Base-by-base conservation (phyloP, 1,140 invertebrate species). In the Drosophila triauraria region DNA sequence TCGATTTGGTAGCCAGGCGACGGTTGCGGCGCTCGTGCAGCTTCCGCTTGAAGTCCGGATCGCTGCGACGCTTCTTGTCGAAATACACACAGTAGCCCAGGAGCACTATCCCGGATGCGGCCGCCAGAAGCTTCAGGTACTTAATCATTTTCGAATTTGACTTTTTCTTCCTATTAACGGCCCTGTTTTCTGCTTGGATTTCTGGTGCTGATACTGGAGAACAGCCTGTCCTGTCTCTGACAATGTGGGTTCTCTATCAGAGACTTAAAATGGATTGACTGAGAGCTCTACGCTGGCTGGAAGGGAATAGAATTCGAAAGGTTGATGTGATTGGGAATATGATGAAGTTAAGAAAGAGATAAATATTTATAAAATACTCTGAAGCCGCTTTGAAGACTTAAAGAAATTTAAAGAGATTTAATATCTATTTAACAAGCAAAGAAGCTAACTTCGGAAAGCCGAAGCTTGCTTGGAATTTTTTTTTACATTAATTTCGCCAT, bases 51-150 rank as follows among this genome's bases (percentile, higher is more conserved):
- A 98, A 99, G 71, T 97, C 95, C 1, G 98, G 98, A 94, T 98
- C 98, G 91, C 94, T 96, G 87, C 98, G 96, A 57, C 98, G 95
- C 93, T 99, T 97, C 60, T 96, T 95, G 93, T 99, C 99, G 93
- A 99, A 99, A 94, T 99, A 99, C 77, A 99, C 95, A 93, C 98
- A 99, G 93, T 99, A 99, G 15, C 98, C 98, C 27, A 60, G n/a
- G 25, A 70, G 38, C 38, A 47, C 1, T 71, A 99, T 92, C 88
- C 99, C 97, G 75, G 97, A 93, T 17, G 96, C 95, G 27, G 97
- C 97, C 59, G 97, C 97, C 63, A 99, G 95, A 12, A 97, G 97
- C 40, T 96, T 97, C 51, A 96, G 20, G 75, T 53, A n/a, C 47
- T 54, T 74, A 65, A 88, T 56, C 83, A 92, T 91, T 23, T 74